Percentiles rank a stretch among this genome's conserved stretches.
These are phyloP conservation scores for Zelleria hepariella DNA, from an alignment of 2,888 invertebrate species.

Conservation along the genomic window DNA sequence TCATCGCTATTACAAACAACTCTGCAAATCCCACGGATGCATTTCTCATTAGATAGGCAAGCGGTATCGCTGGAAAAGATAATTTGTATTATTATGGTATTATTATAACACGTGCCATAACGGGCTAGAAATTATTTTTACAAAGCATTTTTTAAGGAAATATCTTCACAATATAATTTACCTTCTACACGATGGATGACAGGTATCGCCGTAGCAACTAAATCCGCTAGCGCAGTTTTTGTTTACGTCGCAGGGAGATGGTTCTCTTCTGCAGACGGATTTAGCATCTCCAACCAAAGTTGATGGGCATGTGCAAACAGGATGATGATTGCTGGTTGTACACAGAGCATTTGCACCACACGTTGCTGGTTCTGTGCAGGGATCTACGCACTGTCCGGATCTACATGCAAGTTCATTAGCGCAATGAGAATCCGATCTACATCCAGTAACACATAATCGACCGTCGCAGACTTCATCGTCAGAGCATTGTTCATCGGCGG, in stretches of 20 bases:
- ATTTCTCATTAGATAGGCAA: slow-evolving; percentile 88
- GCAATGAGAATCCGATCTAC: slow-evolving; percentile 85
- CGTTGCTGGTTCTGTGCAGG: slow-evolving; percentile 81
- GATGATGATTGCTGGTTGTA: slow-evolving; percentile 77
- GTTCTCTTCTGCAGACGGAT: slow-evolving; percentile 79
- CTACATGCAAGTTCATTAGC: slow-evolving; percentile 79
- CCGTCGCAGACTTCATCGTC: slow-evolving; percentile 90
- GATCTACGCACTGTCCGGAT: slow-evolving; percentile 83
- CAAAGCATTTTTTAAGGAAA: no score
- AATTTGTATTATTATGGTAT: background rate
- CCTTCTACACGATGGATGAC: slow-evolving; percentile 84
- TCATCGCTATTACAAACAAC: slow-evolving; percentile 89
- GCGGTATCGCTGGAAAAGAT: slow-evolving; percentile 77
- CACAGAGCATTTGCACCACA: slow-evolving; percentile 90
- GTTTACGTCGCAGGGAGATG: slow-evolving; percentile 74
- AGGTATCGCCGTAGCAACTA: slow-evolving; percentile 83
- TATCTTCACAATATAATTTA: slow-evolving; percentile 33
- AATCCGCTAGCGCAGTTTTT: slow-evolving; percentile 80
- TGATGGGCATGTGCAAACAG: slow-evolving; percentile 80
- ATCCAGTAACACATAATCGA: slow-evolving; percentile 83
- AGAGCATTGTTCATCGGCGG: slow-evolving; percentile 87
- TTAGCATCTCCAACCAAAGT: slow-evolving; percentile 82
- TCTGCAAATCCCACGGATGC: slow-evolving; percentile 86
- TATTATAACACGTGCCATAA: no score
- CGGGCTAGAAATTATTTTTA: no score